Evolutionary conservation across 1,140 invertebrate genomes (phyloP).

Genomic region (Drosophila persimilis): DNA sequence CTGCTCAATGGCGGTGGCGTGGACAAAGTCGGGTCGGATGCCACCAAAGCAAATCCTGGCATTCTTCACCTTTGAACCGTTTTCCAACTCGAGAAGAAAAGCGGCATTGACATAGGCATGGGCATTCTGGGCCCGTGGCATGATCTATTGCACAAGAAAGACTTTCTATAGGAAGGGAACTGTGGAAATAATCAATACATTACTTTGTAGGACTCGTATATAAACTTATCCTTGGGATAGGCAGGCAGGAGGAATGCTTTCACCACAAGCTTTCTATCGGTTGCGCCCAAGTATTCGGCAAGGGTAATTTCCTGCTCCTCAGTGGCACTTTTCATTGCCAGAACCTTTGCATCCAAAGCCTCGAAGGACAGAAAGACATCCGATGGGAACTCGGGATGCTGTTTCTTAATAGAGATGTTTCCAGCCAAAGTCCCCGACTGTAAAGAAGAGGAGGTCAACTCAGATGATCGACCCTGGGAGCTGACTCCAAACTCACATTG

Average conservation of each 20-base stretch:
- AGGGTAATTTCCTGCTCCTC: conserved; percentile 57
- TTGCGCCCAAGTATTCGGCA: conserved; percentile 42
- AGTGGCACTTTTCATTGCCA: conserved; percentile 29
- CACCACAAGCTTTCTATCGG: conserved; percentile 42
- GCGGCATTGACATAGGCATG: conserved; percentile 93
- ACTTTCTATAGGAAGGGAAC: background rate
- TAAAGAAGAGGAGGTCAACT: background rate
- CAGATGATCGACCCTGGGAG: no score
- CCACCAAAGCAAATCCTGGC: conserved; percentile 86
- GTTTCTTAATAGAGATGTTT: conserved; percentile 90
- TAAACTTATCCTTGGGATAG: conserved; percentile 65
- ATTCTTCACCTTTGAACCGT: conserved; percentile 64
- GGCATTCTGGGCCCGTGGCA: conserved; percentile 91
- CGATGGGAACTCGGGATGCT: conserved; percentile 88
- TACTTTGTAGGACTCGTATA: conserved; percentile 85
- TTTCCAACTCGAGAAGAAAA: conserved; percentile 85
- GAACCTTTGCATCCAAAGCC: conserved; percentile 85
- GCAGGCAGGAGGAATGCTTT: conserved; percentile 61
- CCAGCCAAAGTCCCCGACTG: conserved; percentile 88
- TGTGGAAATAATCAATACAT: no score
- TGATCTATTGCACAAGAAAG: conserved; percentile 73
- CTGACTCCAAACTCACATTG: conserved; percentile 84
- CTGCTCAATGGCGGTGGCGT: conserved; percentile 87
- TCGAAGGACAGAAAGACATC: conserved; percentile 90
- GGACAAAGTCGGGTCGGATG: conserved; percentile 88